Evolutionary conservation across 2,888 invertebrate species (phyloP).

Genomic region (Atrina japonica): DNA sequence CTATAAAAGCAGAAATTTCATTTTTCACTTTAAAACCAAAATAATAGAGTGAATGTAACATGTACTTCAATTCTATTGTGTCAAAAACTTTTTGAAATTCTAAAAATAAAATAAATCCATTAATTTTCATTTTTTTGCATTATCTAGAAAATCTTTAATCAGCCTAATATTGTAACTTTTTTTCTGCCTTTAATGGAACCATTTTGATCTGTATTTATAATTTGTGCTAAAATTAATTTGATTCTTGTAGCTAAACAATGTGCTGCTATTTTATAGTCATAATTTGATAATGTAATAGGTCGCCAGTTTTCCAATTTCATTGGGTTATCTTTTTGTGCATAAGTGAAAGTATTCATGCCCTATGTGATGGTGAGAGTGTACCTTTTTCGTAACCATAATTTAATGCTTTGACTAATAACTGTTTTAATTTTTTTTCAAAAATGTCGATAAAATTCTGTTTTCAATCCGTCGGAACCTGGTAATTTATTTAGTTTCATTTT

Average conservation of each 20-base stretch:
- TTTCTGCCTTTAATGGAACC: conserved; percentile 26
- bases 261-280: conserved; percentile 19
- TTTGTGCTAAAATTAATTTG: too few relatives aligned
- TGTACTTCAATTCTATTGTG: too few relatives aligned
- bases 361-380: neutral
- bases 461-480: conserved; percentile 14
- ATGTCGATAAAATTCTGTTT: neutral
- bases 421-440: conserved; percentile 5
- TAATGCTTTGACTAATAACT: neutral
- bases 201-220: too few relatives aligned
- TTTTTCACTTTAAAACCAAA: too few relatives aligned
- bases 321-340: conserved; percentile 21
- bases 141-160: neutral
- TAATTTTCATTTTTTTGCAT: too few relatives aligned
- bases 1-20: too few relatives aligned
- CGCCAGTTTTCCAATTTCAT: conserved; percentile 16
- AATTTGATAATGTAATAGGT: conserved; percentile 15
- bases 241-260: too few relatives aligned
- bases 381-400: neutral
- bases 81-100: too few relatives aligned
- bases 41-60: too few relatives aligned
- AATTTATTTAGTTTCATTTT: conserved; percentile 22
- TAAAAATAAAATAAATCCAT: too few relatives aligned
- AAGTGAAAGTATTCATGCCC: conserved; percentile 14
- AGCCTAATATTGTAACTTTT: neutral